Evolutionary conservation across 2,113 vertebrate genomes (phyloP).

Genomic region (Ceuthmochares aereus): DNA sequence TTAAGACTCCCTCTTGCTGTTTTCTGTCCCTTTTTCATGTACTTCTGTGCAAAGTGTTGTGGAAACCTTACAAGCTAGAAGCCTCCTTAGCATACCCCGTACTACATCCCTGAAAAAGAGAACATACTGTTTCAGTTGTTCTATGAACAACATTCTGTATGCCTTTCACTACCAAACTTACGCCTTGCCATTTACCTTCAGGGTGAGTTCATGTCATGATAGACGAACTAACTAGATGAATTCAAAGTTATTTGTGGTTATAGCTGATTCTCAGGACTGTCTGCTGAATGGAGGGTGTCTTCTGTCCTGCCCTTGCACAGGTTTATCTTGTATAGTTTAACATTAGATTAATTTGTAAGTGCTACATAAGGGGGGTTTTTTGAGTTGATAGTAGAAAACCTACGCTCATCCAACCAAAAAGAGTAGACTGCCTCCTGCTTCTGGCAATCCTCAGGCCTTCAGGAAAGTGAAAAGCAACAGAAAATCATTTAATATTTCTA

Average conservation of each 20-base stretch:
- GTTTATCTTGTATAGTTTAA: neutral
- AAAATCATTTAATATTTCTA: neutral
- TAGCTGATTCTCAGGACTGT: neutral
- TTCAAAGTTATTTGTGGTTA: neutral
- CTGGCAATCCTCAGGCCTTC: neutral
- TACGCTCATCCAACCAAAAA: neutral
- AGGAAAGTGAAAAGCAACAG: neutral
- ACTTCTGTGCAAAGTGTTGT: neutral
- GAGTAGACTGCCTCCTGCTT: neutral
- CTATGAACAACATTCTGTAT: fast-evolving
- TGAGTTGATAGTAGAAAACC: neutral
- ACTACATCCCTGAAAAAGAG: neutral
- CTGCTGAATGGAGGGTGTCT: fast-evolving
- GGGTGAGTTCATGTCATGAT: neutral
- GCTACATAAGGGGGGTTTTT: neutral
- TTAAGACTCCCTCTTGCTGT: neutral
- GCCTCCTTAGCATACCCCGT: neutral
- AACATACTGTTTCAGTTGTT: neutral
- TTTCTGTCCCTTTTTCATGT: neutral
- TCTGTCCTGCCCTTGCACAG: neutral
- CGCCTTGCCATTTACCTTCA: neutral
- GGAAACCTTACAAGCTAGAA: neutral
- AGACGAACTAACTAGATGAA: neutral
- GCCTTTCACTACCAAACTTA: neutral
- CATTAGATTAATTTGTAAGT: neutral